A percentile compares a stretch with the other conserved stretches of the same genome.
These are phyloP conservation scores for Trichechus manatus DNA, from an alignment of 2,113 vertebrate species.

Conservation along the genomic window DNA sequence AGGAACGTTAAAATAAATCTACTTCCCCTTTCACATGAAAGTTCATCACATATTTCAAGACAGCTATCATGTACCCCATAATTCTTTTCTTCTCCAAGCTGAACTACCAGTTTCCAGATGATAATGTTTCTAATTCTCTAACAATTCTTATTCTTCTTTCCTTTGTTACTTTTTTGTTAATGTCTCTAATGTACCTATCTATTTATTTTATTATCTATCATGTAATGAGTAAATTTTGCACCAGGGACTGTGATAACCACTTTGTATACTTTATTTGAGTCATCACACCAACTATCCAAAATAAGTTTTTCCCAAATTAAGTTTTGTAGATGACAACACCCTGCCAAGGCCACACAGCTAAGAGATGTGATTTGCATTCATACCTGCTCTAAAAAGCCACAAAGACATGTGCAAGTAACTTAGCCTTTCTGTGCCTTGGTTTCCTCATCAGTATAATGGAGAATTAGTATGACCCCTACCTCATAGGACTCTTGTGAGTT, in stretches of 20 bases:
- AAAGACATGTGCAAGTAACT: not conserved
- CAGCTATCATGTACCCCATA: conserved; percentile 22
- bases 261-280: conserved; percentile 20
- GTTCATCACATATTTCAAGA: conserved; percentile 69
- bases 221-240: conserved; percentile 18
- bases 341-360: not conserved
- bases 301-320: not conserved
- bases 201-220: not conserved
- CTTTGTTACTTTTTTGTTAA: not conserved
- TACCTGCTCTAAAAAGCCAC: not conserved
- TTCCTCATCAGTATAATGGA: not conserved
- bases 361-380: not conserved
- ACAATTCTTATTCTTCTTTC: not conserved
- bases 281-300: not conserved
- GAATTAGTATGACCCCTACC: not conserved
- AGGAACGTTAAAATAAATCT: conserved; percentile 74
- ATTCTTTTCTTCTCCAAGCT: conserved; percentile 58
- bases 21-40: conserved; percentile 66
- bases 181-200: not conserved
- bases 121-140: not conserved
- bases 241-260: not conserved
- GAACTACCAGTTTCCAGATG: conserved; percentile 31
- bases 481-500: not conserved
- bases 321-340: not conserved
- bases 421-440: not conserved